Percentiles rank a stretch among this genome's conserved stretches.
These are phyloP conservation scores for Enteromius paludinosus DNA, from an alignment of 2,797 vertebrate genomes.

Conservation along the genomic window DNA sequence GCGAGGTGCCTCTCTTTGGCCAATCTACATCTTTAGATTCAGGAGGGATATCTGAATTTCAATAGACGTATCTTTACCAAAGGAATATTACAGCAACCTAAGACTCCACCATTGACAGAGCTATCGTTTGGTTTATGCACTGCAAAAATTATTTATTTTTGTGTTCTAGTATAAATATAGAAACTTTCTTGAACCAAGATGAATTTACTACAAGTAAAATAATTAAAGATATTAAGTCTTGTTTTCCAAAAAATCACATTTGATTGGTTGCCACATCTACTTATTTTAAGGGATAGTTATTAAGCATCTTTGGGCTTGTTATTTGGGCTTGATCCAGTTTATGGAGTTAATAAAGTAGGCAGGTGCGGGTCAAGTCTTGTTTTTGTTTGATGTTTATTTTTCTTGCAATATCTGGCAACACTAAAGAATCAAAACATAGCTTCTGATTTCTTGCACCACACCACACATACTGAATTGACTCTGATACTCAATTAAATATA, in stretches of 20 bases:
- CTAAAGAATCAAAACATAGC: background rate
- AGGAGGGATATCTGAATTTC: background rate
- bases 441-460: background rate
- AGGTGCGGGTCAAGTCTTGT: background rate
- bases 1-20: background rate
- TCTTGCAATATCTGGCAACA: background rate
- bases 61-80: background rate
- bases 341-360: background rate
- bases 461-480: background rate
- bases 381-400: background rate
- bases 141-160: too few relatives aligned
- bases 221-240: too few relatives aligned
- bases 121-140: background rate
- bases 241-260: background rate
- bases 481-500: background rate
- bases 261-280: background rate
- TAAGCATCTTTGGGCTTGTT: background rate
- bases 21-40: background rate
- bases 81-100: background rate
- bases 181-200: too few relatives aligned
- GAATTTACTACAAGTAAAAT: too few relatives aligned
- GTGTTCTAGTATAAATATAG: too few relatives aligned
- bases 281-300: background rate
- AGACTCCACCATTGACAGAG: background rate
- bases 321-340: background rate